Conservation (phyloP, 1,140 invertebrate genomes). For the Gryllus bimaculatus region DNA sequence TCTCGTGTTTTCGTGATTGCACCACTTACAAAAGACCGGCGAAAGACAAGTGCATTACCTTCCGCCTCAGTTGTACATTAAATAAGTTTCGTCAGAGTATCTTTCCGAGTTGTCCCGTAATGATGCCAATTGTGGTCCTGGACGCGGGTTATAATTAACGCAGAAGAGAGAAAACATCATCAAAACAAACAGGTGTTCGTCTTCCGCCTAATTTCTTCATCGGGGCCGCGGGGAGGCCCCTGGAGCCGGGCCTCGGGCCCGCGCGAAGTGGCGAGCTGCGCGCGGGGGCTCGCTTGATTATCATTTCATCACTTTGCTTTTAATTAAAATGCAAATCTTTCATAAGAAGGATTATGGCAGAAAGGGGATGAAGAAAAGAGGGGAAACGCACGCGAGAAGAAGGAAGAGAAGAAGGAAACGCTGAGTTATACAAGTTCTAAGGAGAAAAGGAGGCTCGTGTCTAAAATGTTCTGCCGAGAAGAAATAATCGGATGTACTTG, state of each 20-base stretch:
- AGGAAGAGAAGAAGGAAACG: neutral
- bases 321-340: constrained; percentile 28
- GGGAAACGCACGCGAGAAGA: neutral
- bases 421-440: neutral
- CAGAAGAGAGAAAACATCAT: neutral
- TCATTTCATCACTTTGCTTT: constrained; percentile 26
- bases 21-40: too few species aligned
- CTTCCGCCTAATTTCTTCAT: neutral
- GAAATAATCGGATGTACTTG: neutral
- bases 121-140: neutral
- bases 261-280: neutral
- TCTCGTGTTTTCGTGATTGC: too few species aligned
- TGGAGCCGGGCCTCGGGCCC: neutral
- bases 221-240: neutral
- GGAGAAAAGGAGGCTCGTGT: neutral
- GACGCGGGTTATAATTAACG: neutral
- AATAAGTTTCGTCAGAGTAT: neutral
- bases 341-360: constrained; percentile 25
- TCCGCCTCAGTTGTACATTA: too few species aligned
- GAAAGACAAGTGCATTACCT: too few species aligned
- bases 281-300: constrained; percentile 20
- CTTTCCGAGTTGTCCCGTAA: neutral
- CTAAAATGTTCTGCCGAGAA: neutral
- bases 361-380: constrained; percentile 18
- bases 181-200: neutral